phyloP scores from a whole-genome alignment of 2,888 invertebrate species.

The Polia nebulosa region DNA sequence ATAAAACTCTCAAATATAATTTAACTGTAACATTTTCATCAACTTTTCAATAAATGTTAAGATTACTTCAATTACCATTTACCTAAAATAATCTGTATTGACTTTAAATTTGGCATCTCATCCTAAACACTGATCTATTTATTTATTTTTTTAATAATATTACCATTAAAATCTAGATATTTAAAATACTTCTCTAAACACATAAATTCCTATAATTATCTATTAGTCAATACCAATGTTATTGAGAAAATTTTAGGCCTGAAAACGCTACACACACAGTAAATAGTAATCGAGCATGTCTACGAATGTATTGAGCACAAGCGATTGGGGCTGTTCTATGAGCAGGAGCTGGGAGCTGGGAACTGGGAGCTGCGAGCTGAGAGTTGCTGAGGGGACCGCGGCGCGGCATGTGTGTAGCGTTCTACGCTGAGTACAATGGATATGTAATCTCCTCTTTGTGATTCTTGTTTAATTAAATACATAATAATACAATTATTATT shows the following conservation, averaged over 20 bases:
- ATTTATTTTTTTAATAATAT: slow-evolving; percentile 84
- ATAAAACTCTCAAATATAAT: slow-evolving; percentile 91
- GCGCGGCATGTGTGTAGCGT: slow-evolving; percentile 83
- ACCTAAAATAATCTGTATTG: slow-evolving; percentile 92
- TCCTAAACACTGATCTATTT: slow-evolving; percentile 90
- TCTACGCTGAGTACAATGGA: slow-evolving; percentile 84
- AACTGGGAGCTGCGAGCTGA: slow-evolving; percentile 55
- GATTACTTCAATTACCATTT: slow-evolving; percentile 90
- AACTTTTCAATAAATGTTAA: slow-evolving; percentile 90
- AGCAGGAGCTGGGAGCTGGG: slow-evolving; percentile 53
- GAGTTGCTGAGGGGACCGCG: neutral
- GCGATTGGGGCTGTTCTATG: slow-evolving; percentile 66
- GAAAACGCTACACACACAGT: slow-evolving; percentile 86
- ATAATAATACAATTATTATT: slow-evolving; percentile 75
- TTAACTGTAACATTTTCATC: slow-evolving; percentile 90
- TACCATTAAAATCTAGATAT: slow-evolving; percentile 89
- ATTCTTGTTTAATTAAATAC: slow-evolving; percentile 77
- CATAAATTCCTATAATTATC: slow-evolving; percentile 90
- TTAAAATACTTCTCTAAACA: slow-evolving; percentile 91
- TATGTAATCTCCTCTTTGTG: slow-evolving; percentile 88
- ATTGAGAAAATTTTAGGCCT: slow-evolving; percentile 88
- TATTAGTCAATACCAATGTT: slow-evolving; percentile 89
- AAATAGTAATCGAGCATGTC: slow-evolving; percentile 64
- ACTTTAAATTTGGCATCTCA: slow-evolving; percentile 93
- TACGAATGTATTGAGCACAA: slow-evolving; percentile 77